Conservation (phyloP, 2,888 invertebrate genomes). For the Stenotaenia linearis region DNA sequence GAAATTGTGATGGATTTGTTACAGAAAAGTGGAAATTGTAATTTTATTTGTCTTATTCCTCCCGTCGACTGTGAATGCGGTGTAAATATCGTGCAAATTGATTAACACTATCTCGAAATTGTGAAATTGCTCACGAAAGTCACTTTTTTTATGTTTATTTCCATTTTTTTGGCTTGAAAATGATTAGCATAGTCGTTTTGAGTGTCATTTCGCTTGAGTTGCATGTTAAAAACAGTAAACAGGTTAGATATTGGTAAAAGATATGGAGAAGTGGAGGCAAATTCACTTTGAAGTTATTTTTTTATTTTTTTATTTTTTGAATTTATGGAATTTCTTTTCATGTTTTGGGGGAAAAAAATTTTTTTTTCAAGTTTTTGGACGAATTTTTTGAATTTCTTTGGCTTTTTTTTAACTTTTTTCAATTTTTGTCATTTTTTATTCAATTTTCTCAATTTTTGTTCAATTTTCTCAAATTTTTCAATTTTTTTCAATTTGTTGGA, state of each 20-base stretch:
- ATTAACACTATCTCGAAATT: neutral
- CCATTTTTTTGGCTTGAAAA: neutral
- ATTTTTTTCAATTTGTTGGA: too few species aligned
- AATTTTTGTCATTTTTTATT: too few species aligned
- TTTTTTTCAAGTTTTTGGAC: neutral
- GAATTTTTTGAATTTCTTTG: too few species aligned
- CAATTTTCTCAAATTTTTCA: too few species aligned
- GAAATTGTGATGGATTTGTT: neutral
- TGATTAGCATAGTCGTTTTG: conserved; percentile 1
- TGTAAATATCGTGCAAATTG: neutral
- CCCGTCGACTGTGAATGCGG: neutral
- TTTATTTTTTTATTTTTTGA: neutral
- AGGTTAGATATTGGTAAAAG: neutral
- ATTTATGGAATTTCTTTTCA: neutral
- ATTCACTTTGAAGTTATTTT: neutral
- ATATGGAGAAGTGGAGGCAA: neutral
- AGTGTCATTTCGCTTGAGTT: conserved; percentile 1
- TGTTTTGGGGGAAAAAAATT: neutral
- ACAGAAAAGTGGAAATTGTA: neutral
- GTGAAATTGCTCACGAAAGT: neutral
- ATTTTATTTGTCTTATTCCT: too few species aligned
- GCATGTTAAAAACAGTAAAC: neutral
- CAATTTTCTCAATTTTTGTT: too few species aligned
- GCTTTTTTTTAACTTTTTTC: too few species aligned
- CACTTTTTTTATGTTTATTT: neutral